Base-by-base conservation (phyloP, 2,888 invertebrate genomes). In the Labia minor region DNA sequence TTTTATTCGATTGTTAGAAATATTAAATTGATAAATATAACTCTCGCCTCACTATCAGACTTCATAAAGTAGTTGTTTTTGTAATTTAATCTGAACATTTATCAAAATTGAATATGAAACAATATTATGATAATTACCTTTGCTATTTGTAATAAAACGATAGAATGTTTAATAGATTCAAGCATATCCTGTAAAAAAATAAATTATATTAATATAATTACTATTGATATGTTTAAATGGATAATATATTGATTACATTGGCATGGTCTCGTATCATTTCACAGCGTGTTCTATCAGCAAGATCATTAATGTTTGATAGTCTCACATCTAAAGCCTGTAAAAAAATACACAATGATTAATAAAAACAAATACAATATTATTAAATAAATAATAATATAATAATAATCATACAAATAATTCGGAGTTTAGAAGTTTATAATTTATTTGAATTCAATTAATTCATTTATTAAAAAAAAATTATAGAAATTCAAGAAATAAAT, bases 111-210 rank as follows among this genome's bases (percentile, higher is more conserved):
- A n/a, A n/a, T n/a, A n/a, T n/a, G n/a, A n/a, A n/a, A n/a, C n/a
- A n/a, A n/a, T n/a, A n/a, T n/a, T n/a, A n/a, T n/a, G n/a, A n/a
- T 70, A 73, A 75, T 75, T 81, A 93, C 93, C 88, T 97, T 97
- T 73, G 96, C 94, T 78, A 97, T 96, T 85, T 98, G 97, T 73
- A 98, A 84, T 75, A 95, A 87, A 71, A 98, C 95, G 80, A 98
- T 98, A 74, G 96, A 92, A 84, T 98, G 97, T 81, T 98, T 98
- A 72, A 98, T 92, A 74, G 95, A 91, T 81, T 98, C 96, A 78
- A 98, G 84, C 89, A 97, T 92, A 70, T 86, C 87, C 89, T 94
- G 82, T 69, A 82, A 83, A 77, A 70, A 72, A 77, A 76, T 74
- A 70, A 72, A 70, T 67, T 68, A 14, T 26, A 26, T 26, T 26